Evolutionary conservation across 1,140 invertebrate genomes (phyloP).

Genomic region (Cepaea nemoralis): DNA sequence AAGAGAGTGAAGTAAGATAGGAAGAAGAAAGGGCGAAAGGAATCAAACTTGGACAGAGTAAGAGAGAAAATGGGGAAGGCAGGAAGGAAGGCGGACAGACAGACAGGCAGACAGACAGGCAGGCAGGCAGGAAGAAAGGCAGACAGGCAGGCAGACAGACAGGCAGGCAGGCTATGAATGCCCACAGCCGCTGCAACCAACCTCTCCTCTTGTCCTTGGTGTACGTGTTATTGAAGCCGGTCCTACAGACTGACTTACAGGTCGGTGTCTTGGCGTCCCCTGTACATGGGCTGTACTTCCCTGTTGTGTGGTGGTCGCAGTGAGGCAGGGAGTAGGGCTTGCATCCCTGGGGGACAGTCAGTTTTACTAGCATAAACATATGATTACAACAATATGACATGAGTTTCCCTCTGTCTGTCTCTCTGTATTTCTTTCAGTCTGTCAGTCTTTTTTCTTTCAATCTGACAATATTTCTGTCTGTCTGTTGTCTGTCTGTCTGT

Average conservation of each 20-base stretch:
- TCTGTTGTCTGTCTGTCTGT: background rate
- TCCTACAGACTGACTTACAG: conserved; percentile 82
- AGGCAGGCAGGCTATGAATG: too few species aligned
- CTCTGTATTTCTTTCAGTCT: background rate
- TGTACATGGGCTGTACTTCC: conserved; percentile 76
- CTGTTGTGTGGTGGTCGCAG: conserved; percentile 91
- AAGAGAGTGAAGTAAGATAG: too few species aligned
- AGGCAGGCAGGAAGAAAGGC: too few species aligned
- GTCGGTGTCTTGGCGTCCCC: conserved; percentile 79
- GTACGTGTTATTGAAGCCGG: conserved; percentile 81
- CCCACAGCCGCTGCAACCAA: conserved; percentile 45
- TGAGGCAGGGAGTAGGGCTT: conserved; percentile 84
- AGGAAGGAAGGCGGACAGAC: too few species aligned
- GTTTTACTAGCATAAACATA: background rate
- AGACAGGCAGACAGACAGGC: too few species aligned
- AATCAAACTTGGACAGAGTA: background rate
- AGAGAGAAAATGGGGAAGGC: too few species aligned
- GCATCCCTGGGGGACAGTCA: conserved; percentile 77
- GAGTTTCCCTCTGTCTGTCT: background rate
- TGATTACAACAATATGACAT: background rate
- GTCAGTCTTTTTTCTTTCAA: background rate
- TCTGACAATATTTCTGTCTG: background rate
- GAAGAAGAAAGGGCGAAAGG: too few species aligned
- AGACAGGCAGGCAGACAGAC: too few species aligned
- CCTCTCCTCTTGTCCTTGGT: conserved; percentile 85